Conservation (phyloP, 2,797 vertebrate genomes). For the Picus viridis region DNA sequence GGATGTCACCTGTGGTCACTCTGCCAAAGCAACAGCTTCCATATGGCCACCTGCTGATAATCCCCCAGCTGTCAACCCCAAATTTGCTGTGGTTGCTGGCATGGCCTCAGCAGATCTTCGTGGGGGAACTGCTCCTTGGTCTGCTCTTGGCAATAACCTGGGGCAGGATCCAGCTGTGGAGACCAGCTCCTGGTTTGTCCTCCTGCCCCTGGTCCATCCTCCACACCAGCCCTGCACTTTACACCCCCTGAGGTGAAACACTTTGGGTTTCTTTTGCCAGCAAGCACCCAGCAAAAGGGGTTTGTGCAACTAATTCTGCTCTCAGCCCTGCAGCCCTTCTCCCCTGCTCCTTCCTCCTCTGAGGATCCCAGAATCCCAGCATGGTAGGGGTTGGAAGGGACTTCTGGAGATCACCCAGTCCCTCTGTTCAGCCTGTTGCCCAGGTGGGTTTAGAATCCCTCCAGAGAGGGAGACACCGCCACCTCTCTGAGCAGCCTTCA, state of each 20-base stretch:
- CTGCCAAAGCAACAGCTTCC: neutral
- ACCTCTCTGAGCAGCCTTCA: neutral
- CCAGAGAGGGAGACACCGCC: too few relatives aligned
- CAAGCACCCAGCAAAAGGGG: neutral
- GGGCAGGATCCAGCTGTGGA: rapidly evolving
- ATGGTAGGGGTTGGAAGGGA: too few relatives aligned
- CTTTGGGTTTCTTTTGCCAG: neutral
- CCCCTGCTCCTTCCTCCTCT: too few relatives aligned
- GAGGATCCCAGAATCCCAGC: neutral
- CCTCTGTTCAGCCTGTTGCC: too few relatives aligned
- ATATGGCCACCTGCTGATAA: too few relatives aligned
- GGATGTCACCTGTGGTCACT: neutral
- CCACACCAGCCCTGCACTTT: neutral
- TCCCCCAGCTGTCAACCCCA: neutral
- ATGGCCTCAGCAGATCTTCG: neutral
- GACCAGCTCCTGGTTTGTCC: neutral
- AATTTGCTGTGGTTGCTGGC: neutral
- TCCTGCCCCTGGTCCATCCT: neutral
- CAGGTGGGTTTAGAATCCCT: too few relatives aligned
- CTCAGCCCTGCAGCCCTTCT: neutral
- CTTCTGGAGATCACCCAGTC: too few relatives aligned
- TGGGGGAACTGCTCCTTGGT: neutral
- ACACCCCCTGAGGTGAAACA: neutral
- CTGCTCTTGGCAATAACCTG: too few relatives aligned
- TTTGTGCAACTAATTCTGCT: neutral